Base-by-base conservation (phyloP, 2,888 invertebrate genomes). In the Crematogaster levior region DNA sequence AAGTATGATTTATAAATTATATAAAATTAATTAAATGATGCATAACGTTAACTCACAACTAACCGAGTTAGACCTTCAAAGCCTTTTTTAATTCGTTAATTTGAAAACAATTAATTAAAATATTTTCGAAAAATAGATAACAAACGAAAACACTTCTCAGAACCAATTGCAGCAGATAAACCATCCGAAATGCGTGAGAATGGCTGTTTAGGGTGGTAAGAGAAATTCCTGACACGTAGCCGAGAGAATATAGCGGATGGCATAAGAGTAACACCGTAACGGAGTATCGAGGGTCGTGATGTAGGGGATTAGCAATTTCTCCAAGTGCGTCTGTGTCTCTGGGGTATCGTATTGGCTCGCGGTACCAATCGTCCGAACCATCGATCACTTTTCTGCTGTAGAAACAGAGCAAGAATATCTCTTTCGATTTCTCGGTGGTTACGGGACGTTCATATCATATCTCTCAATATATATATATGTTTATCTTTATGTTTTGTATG, bases 261-360 rank as follows among this genome's bases (percentile, higher is more conserved):
- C 84, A 70, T 84, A 82, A 84, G 85, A 85, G 84, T 86, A 85
- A 85, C 70, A 51, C 82, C 77, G 34, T 48, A 81, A 75, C 81
- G 30, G 81, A 75, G 73, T 75, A 68, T 24, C 72, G 48, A 77
- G 84, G 79, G 75, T 81, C 81, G 82, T 65, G 79, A 85, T 79
- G 85, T 74, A 74, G 83, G 74, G 86, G 90, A 90, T 89, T 89
- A 90, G 89, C 89, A 90, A 90, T 90, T 89, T 90, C 89, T 90
- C 84, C 60, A 82, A 90, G 90, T 90, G 88, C 88, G 86, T 81
- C 86, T 83, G 86, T 81, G 86, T 91, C 91, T 89, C 89, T 72
- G 46, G 91, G 87, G 90, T 86, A 83, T 84, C 86, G 84, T 87
- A 81, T 85, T 75, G 84, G 77, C 85, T 83, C 85, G 82, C 84